A percentile compares a stretch with the other conserved stretches of the same genome.
Conservation (phyloP, 2,113 vertebrate species). For the Myotis yumanensis region DNA sequence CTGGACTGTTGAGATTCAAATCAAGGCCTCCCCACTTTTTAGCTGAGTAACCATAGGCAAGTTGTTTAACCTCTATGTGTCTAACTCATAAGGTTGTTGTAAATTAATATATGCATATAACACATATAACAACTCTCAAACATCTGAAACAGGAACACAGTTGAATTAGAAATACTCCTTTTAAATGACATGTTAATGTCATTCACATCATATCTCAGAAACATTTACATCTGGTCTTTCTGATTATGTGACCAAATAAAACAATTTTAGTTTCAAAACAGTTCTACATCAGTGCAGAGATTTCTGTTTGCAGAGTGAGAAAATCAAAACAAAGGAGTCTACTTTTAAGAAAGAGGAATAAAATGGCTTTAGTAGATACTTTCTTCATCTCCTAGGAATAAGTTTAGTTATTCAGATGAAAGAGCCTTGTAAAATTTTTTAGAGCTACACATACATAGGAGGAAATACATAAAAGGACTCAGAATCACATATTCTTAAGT, state of each 20-base stretch:
- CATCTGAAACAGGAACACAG: not conserved
- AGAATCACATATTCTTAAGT: not conserved
- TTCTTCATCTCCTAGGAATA: slow-evolving; percentile 8
- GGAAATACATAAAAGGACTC: not conserved
- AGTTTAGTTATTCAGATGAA: slow-evolving; percentile 14
- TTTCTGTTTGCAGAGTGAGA: slow-evolving; percentile 26
- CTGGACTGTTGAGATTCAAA: not conserved
- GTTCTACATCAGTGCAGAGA: not conserved
- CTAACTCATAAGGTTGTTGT: not conserved
- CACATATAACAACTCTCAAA: not conserved
- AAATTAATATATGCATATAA: slow-evolving; percentile 2
- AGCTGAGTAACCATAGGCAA: not conserved
- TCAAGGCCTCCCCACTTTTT: not conserved
- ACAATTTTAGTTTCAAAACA: slow-evolving; percentile 39
- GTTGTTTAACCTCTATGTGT: not conserved
- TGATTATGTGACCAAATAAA: slow-evolving; percentile 7
- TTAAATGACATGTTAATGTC: not conserved
- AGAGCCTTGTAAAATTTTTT: not conserved
- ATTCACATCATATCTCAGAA: not conserved
- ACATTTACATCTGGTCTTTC: not conserved
- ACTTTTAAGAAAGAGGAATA: not conserved
- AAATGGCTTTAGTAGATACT: not conserved
- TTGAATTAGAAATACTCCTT: not conserved
- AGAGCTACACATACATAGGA: not conserved
- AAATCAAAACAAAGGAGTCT: slow-evolving; percentile 13